A percentile compares a stretch with the other conserved stretches of the same genome.
These are phyloP conservation scores for Heliconius erato DNA, from an alignment of 2,888 invertebrate species.

Conservation along the genomic window DNA sequence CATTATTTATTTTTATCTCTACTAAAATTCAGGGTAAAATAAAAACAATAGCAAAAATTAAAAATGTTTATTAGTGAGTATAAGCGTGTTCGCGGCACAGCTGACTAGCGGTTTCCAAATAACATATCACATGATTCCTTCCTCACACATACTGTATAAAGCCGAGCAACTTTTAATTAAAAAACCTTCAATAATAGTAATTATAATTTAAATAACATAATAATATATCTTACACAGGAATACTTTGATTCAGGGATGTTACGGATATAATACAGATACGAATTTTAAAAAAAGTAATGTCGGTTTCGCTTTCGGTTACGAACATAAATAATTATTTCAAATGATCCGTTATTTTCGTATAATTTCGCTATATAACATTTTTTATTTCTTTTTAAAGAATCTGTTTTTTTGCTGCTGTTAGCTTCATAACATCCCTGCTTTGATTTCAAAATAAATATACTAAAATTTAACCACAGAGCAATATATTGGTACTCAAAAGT, in stretches of 20 bases:
- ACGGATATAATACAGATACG: neutral
- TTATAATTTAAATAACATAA: conserved; percentile 22
- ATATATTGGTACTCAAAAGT: conserved; percentile 60
- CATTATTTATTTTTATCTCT: too few species aligned
- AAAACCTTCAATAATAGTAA: conserved; percentile 16
- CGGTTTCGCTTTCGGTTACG: neutral
- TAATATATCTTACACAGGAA: conserved; percentile 26
- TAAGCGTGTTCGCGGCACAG: conserved; percentile 84
- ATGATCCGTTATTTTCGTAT: neutral
- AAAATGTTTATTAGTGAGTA: conserved; percentile 82
- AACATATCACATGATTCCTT: conserved; percentile 78
- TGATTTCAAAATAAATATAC: conserved; percentile 49
- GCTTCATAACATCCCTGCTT: conserved; percentile 6
- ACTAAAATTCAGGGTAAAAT: conserved; percentile 45
- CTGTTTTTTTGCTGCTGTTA: neutral
- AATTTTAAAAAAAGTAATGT: neutral
- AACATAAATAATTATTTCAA: neutral
- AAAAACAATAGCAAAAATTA: conserved; percentile 63
- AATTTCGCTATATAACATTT: neutral
- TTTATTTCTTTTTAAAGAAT: neutral
- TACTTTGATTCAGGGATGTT: conserved; percentile 6
- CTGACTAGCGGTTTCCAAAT: conserved; percentile 82
- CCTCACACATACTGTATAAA: conserved; percentile 50
- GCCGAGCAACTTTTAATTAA: conserved; percentile 37
- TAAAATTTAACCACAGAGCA: conserved; percentile 42